Base-by-base conservation (phyloP, 2,797 vertebrate species). In the Novumbra hubbsi region DNA sequence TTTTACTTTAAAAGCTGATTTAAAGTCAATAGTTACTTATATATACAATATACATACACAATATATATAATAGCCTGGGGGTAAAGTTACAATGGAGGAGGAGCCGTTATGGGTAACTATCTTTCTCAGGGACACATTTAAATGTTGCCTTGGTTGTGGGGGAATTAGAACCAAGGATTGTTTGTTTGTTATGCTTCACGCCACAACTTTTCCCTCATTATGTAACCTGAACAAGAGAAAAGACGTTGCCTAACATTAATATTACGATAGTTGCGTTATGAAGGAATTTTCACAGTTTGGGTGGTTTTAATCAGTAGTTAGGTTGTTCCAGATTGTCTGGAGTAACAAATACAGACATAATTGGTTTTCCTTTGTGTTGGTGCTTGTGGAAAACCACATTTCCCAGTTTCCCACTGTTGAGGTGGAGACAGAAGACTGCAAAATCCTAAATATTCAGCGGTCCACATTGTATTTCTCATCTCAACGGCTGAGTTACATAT, bases 401-500 rank as follows among this genome's bases (percentile, higher is more conserved):
- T 73, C 69, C 48, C 71, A 32, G 1, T 24, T 64, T 62, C 32
- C 7, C 48, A 21, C 71, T 69, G 68, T 83, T 80, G 70, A 67
- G 52, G 64, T 78, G 72, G 14, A 76, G 76, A 21, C 68, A 41
- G 75, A 79, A 73, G 76, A 21, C 68, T 32, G 75, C 77, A 73
- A 74, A 38, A 67, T 74, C 73, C 72, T 74, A 83, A 80, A 81
- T 69, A 79, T 57, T 71, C 19, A 69, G 50, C 68, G 41, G 50
- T 7, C 45, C 60, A 64, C 64, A 49, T 78, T 75, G 73, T 68
- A 76, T 87, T 85, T 76, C 86, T 72, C 57, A 74, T 72, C 71
- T 75, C 50, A 66, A 70, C 68, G 71, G 48, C 79, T 76, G 62
- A 80, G 78, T 75, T 81, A 75, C 72, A 81, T 84, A 87, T 82